Evolutionary conservation across 2,113 vertebrate genomes (phyloP), one percentile per base, ranked within the genome.

Genomic region (Menidia beryllina): DNA sequence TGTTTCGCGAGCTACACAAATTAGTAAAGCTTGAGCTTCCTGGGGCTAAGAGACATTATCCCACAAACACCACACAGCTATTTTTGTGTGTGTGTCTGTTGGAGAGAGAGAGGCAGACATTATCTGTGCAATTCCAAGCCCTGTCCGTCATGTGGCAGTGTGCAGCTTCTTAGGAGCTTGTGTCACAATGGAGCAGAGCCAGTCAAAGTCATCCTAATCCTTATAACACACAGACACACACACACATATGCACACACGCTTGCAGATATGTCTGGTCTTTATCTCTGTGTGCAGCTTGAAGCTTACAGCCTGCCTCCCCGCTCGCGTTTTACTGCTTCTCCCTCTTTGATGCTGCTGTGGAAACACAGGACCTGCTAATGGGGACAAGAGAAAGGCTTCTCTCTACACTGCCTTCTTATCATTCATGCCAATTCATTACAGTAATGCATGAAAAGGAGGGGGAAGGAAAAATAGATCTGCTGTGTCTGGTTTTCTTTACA

Each of bases 231-330:
- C 62, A 65, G 56, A 30, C 77, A 27, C 61, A 57, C 64, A 59
- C 60, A 53, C 64, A 38, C 71, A 21, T 52, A 54, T 63, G 45
- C 51, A 53, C 72, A 66, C 77, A 45, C 51, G 15, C 65, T 13
- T 50, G 20, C 67, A 86, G 38, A 80, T 64, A 80, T 82, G 88
- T 91, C 86, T 91, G 88, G 80, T 83, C 88, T 91, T 93, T 93
- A 93, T 94, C 92, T 89, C 91, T 80, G 72, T 57, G 72, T 88
- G 91, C 93, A 93, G 90, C 92, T 94, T 93, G 91, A 81, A 86
- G 90, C 88, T 88, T 84, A 85, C 86, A 77, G 81, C 76, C 66
- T 49, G 48, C 75, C 66, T 24, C 63, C 86, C 65, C 79, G 69
- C 60, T 62, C 41, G 56, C 74, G n/a, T 86, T 79, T 69, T 83